Percentiles rank a stretch among this genome's conserved stretches.
These are phyloP conservation scores for Ptycholaimellus sp. DNA, from an alignment of 2,888 invertebrate genomes.

Conservation along the genomic window DNA sequence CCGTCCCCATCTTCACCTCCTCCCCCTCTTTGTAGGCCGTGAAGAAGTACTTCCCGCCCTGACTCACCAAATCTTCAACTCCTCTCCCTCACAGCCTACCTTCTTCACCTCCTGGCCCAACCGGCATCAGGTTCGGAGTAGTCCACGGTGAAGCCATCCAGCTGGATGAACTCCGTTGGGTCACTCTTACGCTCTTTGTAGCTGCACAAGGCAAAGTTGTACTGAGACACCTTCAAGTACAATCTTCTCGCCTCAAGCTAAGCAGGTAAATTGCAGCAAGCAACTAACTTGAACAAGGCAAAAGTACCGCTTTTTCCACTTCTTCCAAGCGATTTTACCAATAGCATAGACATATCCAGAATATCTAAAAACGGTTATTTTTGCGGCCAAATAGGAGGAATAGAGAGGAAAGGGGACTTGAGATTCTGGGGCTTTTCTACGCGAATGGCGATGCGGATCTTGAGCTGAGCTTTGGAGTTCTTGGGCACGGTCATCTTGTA, in stretches of 20 bases:
- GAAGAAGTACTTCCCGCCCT: conserved; percentile 82
- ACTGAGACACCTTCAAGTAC: conserved; percentile 51
- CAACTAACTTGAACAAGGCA: conserved; percentile 68
- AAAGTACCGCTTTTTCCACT: conserved; percentile 95
- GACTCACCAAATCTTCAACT: conserved; percentile 42
- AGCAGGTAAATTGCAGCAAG: conserved; percentile 1
- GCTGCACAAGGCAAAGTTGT: conserved; percentile 97
- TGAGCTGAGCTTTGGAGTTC: conserved; percentile 72
- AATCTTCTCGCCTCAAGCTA: background rate
- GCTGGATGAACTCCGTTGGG: conserved; percentile 96
- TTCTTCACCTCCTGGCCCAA: conserved; percentile 29
- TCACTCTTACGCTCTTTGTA: conserved; percentile 97
- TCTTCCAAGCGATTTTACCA: conserved; percentile 88
- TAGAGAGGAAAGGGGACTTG: too few relatives aligned
- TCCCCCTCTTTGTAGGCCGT: conserved; percentile 95
- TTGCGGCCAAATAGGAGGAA: too few relatives aligned
- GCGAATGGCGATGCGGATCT: conserved; percentile 84
- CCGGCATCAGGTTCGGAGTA: conserved; percentile 76
- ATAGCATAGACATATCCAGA: conserved; percentile 46
- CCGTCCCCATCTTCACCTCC: conserved; percentile 76
- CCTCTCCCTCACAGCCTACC: background rate
- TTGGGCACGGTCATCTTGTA: conserved; percentile 87
- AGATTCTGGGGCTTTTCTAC: conserved; percentile 97
- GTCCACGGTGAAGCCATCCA: conserved; percentile 96
- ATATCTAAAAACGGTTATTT: too few relatives aligned